A percentile compares a stretch with the other conserved stretches of the same genome.
These are phyloP conservation scores for Hypsopygia costalis DNA, from an alignment of 2,888 invertebrate genomes.

Conservation along the genomic window DNA sequence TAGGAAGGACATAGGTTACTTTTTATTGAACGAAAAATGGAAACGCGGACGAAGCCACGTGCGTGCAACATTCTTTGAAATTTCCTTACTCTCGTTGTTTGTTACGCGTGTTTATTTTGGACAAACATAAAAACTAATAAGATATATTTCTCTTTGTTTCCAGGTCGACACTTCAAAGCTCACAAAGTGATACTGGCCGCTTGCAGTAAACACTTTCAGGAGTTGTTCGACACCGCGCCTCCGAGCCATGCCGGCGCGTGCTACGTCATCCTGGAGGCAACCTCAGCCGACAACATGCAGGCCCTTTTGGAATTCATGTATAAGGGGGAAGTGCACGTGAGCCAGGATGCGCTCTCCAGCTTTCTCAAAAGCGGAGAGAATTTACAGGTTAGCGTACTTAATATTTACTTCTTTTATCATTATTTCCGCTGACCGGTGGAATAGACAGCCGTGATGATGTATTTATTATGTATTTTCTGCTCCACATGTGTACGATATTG, in stretches of 20 bases:
- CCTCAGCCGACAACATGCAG: constrained; percentile 94
- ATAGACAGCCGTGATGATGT: too few relatives aligned
- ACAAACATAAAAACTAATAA: too few relatives aligned
- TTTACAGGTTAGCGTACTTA: constrained; percentile 88
- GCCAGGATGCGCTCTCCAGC: constrained; percentile 94
- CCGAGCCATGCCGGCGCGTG: constrained; percentile 88
- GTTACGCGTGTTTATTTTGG: too few relatives aligned
- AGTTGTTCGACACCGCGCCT: constrained; percentile 93
- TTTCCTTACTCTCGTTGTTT: too few relatives aligned
- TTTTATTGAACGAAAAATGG: too few relatives aligned
- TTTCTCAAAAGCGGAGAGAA: constrained; percentile 95
- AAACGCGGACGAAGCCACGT: too few relatives aligned
- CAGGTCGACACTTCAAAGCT: constrained; percentile 94
- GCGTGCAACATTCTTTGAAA: too few relatives aligned
- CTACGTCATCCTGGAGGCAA: constrained; percentile 94
- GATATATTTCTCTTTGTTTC: constrained; percentile 23
- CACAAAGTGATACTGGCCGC: constrained; percentile 95
- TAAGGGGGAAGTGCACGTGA: constrained; percentile 96
- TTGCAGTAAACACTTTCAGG: constrained; percentile 96
- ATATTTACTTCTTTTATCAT: too few relatives aligned
- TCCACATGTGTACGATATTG: too few relatives aligned
- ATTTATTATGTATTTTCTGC: too few relatives aligned
- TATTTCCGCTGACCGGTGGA: too few relatives aligned
- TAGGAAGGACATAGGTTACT: too few relatives aligned
- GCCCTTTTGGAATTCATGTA: constrained; percentile 96